Conservation (phyloP, 2,888 invertebrate genomes). For the Crocallis elinguaria region DNA sequence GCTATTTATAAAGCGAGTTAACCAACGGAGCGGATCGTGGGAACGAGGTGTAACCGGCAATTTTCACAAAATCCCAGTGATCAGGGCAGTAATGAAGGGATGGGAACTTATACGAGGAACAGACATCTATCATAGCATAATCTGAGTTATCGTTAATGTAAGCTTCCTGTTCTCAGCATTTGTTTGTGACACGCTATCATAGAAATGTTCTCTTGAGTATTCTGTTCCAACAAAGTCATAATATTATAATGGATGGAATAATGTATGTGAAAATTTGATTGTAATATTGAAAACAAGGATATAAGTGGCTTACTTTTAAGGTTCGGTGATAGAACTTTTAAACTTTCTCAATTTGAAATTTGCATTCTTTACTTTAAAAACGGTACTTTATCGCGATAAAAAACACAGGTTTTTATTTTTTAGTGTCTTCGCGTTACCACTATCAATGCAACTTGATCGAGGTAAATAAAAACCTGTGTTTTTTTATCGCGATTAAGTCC, state of each 20-base stretch:
- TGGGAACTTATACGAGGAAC: conserved; percentile 16
- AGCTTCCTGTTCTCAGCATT: conserved; percentile 23
- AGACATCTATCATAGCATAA: conserved; percentile 21
- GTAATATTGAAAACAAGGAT: too few relatives aligned
- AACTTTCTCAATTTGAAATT: too few relatives aligned
- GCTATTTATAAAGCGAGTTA: conserved; percentile 47
- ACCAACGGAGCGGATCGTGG: conserved; percentile 49
- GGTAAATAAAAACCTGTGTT: too few relatives aligned
- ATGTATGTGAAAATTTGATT: too few relatives aligned
- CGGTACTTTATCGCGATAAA: too few relatives aligned
- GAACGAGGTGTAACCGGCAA: conserved; percentile 45
- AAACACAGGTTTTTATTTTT: too few relatives aligned
- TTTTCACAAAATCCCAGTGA: conserved; percentile 43
- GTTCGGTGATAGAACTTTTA: too few relatives aligned
- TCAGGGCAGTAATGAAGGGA: conserved; percentile 28
- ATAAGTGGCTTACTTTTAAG: too few relatives aligned
- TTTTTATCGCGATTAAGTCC: too few relatives aligned
- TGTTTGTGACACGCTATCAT: background rate
- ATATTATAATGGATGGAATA: background rate
- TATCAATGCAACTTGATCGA: too few relatives aligned
- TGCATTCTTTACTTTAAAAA: too few relatives aligned
- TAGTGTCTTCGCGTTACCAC: too few relatives aligned
- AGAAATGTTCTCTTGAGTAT: background rate
- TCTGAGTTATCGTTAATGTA: conserved; percentile 13
- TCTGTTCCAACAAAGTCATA: background rate